Evolutionary conservation across 2,797 vertebrate genomes (phyloP).

Genomic region (Alectoris magna): DNA sequence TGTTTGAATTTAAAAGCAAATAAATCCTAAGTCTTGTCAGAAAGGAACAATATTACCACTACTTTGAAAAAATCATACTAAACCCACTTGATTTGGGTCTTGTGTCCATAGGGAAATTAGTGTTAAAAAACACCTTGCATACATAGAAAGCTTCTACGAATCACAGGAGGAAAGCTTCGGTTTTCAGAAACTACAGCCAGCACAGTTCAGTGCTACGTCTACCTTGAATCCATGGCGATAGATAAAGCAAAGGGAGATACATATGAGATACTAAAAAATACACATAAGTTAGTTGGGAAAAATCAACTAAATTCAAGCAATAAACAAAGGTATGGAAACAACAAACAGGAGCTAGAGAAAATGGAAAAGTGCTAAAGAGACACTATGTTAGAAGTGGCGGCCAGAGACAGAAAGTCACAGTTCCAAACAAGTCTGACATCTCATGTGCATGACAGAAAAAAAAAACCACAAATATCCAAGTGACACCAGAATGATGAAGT

Average conservation of each 20-base stretch:
- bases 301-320: not conserved
- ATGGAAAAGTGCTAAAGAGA: not conserved
- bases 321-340: not conserved
- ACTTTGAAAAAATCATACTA: slow-evolving; percentile 21
- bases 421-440: not conserved
- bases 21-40: not conserved
- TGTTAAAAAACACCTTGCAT: not conserved
- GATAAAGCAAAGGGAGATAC: not conserved
- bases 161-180: not conserved
- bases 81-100: not conserved
- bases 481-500: not conserved
- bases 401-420: not conserved
- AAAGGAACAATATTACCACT: not conserved
- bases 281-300: not conserved
- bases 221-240: not conserved
- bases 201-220: not conserved
- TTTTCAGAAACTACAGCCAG: not conserved
- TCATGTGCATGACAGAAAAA: not conserved
- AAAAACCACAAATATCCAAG: not conserved
- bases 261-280: not conserved
- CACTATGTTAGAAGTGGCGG: not conserved
- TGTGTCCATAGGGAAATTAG: not conserved
- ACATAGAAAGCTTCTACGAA: not conserved
- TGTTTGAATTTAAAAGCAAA: not conserved
- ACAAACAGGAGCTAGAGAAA: not conserved